These are phyloP conservation scores for Pangasius sanitwongsei DNA, from an alignment of 2,797 vertebrate genomes.

Conservation along the genomic window DNA sequence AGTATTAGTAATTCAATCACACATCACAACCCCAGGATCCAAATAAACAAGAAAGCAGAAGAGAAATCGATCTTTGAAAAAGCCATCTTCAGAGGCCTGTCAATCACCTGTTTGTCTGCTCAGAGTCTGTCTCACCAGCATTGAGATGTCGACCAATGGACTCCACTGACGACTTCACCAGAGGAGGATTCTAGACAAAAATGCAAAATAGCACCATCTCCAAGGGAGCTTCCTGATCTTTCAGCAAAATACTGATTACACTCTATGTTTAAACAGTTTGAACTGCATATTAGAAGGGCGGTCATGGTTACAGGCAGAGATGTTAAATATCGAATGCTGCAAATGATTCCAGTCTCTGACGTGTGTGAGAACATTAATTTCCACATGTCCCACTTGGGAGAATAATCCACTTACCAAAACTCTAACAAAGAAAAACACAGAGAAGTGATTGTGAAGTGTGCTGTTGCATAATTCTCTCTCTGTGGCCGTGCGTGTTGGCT, in stretches of 20 bases:
- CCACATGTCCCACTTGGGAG: slow-evolving; percentile 54
- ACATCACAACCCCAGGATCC: slow-evolving; percentile 27
- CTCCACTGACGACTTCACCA: slow-evolving; percentile 11
- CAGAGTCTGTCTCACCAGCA: slow-evolving; percentile 29
- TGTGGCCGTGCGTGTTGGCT: slow-evolving; percentile 48
- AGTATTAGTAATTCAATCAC: slow-evolving; percentile 49
- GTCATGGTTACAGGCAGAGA: slow-evolving; percentile 60
- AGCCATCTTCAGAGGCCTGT: slow-evolving; percentile 52
- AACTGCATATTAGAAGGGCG: slow-evolving; percentile 69
- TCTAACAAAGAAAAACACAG: slow-evolving; percentile 41
- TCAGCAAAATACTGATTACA: slow-evolving; percentile 69
- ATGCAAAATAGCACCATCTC: slow-evolving; percentile 36
- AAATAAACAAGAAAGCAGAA: slow-evolving; percentile 55
- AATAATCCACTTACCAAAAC: slow-evolving; percentile 58
- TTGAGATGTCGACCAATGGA: slow-evolving; percentile 46
- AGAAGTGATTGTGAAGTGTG: slow-evolving; percentile 52
- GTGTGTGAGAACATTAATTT: slow-evolving; percentile 57
- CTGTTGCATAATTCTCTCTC: slow-evolving; percentile 61
- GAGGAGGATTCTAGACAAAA: slow-evolving; percentile 25
- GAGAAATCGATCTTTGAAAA: slow-evolving; percentile 54
- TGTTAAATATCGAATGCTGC: slow-evolving; percentile 67
- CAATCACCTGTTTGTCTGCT: slow-evolving; percentile 47
- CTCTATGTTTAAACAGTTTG: slow-evolving; percentile 69
- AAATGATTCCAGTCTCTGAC: slow-evolving; percentile 65
- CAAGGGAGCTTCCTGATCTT: slow-evolving; percentile 55